Evolutionary conservation across 2,797 vertebrate genomes (phyloP).

Genomic region (Microctenopoma lineatum): DNA sequence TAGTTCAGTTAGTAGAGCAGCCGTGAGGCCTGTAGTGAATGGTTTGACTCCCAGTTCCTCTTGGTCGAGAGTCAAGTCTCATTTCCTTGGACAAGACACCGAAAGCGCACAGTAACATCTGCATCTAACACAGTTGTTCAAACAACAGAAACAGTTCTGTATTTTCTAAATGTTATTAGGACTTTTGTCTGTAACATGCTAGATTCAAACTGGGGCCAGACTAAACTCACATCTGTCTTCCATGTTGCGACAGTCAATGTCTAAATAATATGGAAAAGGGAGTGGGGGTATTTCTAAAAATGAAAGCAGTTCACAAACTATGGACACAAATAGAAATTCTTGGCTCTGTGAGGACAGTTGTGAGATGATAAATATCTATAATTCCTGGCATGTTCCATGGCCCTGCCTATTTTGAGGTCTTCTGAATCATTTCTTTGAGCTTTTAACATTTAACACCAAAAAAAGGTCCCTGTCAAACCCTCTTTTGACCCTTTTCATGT

Average conservation of each 20-base stretch:
- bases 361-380: slow-evolving; percentile 60
- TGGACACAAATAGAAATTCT: slow-evolving; percentile 39
- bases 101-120: too few relatives aligned
- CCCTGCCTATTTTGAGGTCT: slow-evolving; percentile 35
- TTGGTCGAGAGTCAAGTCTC: too few relatives aligned
- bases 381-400: slow-evolving; percentile 25
- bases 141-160: neutral
- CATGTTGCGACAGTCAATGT: slow-evolving; percentile 24
- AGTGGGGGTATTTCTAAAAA: slow-evolving; percentile 50
- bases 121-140: too few relatives aligned
- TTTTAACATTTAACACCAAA: too few relatives aligned
- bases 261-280: slow-evolving; percentile 29
- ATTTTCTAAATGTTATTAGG: slow-evolving; percentile 2
- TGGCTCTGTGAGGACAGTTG: slow-evolving; percentile 30
- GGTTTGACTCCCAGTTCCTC: too few relatives aligned
- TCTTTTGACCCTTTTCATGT: slow-evolving; percentile 22
- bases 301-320: slow-evolving; percentile 41
- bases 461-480: neutral
- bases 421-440: slow-evolving; percentile 34
- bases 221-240: slow-evolving; percentile 28
- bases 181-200: slow-evolving; percentile 8
- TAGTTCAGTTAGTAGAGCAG: too few relatives aligned
- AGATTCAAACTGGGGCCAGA: slow-evolving; percentile 15
- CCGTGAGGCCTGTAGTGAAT: too few relatives aligned
- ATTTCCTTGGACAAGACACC: too few relatives aligned